Percentiles rank a stretch among this genome's conserved stretches.
These are phyloP conservation scores for Pachyrhynchus sulphureomaculatus DNA, from an alignment of 1,140 invertebrate genomes.

Conservation along the genomic window DNA sequence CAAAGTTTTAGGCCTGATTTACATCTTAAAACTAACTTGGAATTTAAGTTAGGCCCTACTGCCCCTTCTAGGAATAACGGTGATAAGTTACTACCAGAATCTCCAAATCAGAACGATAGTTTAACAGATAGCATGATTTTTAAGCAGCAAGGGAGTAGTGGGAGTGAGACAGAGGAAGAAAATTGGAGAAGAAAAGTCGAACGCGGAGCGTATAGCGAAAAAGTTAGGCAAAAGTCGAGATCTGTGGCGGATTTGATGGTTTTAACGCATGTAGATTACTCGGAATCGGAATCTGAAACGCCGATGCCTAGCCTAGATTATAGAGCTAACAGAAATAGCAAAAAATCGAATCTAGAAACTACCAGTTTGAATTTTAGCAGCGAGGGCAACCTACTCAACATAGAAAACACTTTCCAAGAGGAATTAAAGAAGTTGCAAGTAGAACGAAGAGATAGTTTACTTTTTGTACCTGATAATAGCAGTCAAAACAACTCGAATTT, in stretches of 20 bases:
- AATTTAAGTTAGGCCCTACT: background rate
- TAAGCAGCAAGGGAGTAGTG: conserved; percentile 50
- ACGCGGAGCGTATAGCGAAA: conserved; percentile 65
- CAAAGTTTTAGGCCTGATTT: background rate
- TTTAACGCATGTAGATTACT: conserved; percentile 68
- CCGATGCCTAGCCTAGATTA: conserved; percentile 52
- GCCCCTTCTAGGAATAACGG: background rate
- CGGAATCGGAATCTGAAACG: conserved; percentile 62
- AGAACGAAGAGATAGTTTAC: conserved; percentile 48
- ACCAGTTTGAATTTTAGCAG: conserved; percentile 53
- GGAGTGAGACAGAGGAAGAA: conserved; percentile 68
- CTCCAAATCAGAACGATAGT: conserved; percentile 29
- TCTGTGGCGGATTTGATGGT: conserved; percentile 74
- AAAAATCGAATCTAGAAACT: conserved; percentile 42
- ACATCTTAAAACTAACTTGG: background rate
- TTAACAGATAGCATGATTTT: conserved; percentile 36
- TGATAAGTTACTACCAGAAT: background rate
- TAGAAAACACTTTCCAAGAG: conserved; percentile 59
- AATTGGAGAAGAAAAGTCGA: conserved; percentile 65
- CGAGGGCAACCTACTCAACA: conserved; percentile 58
- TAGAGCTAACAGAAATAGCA: conserved; percentile 36
- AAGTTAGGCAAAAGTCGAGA: conserved; percentile 70
- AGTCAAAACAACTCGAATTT: conserved; percentile 39
- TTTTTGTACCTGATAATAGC: conserved; percentile 50
- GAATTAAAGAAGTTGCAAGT: conserved; percentile 57